Evolutionary conservation across 1,140 invertebrate genomes (phyloP), one percentile per base, ranked within the genome.

Genomic region (Caenorhabditis remanei): DNA sequence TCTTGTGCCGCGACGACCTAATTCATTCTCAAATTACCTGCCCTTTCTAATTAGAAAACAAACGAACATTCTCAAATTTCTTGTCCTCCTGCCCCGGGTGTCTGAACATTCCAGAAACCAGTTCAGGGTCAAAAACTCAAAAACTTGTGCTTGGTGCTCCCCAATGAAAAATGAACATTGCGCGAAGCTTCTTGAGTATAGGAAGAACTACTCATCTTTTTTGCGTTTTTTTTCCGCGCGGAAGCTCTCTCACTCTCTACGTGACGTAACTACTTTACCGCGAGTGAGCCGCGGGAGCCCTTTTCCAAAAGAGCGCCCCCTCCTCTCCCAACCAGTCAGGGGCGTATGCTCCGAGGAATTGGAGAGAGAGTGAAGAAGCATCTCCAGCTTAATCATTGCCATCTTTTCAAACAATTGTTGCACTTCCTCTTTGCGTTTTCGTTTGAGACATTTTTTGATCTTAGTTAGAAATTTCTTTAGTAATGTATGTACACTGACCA

Each of bases 331-430:
- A 46, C 41, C 16, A 71, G 65, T 43, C 65, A 71, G 65, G 65
- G 65, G 65, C 65, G 65, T 71, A 43, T 43, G 65, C 16, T 16
- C 14, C 5, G 13, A 16, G n/a, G 19, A 46, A 11, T 46, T n/a
- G 21, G 65, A 40, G 32, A 32, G 32, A 61, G 56, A 8, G 21
- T 8, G 21, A 21, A 61, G 24, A 43, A 71, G 41, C 21, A 19
- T 9, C 32, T 8, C 40, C 65, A 46, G 40, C 65, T 43, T 71
- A 43, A 71, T 71, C 40, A 71, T 71, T 71, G 40, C 41, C 65
- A 71, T 71, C 65, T 71, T 71, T 71, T 71, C 65, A 71, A 71
- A 71, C 65, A 71, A 71, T 71, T 71, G 65, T 46, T 43, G 13
- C 65, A 71, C 19, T 63, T 1, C 21, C 56, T 58, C 19, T n/a